Evolutionary conservation across 2,797 vertebrate species (phyloP).

Genomic region (Microhierax caerulescens): DNA sequence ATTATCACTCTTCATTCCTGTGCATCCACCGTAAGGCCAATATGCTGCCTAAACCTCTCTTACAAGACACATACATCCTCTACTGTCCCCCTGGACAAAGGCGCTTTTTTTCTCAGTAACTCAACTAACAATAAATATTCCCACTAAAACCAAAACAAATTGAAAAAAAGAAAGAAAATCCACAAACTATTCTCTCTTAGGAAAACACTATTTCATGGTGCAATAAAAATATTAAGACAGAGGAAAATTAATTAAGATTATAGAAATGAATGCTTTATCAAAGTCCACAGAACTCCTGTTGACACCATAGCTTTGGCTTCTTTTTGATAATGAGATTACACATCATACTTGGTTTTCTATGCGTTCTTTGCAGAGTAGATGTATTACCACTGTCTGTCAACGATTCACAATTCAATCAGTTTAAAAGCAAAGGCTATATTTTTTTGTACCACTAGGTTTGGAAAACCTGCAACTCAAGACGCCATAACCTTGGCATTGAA

Average conservation of each 20-base stretch:
- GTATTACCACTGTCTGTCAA: not conserved
- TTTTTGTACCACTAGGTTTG: not conserved
- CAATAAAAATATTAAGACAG: not conserved
- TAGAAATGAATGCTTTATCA: conserved; percentile 36
- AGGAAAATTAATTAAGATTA: conserved; percentile 47
- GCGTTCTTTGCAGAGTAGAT: not conserved
- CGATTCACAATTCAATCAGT: not conserved
- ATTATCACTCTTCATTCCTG: not conserved
- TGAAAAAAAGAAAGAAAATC: not conserved
- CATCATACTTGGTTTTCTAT: not conserved
- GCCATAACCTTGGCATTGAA: not conserved
- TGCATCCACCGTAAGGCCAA: not conserved
- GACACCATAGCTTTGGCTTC: conserved; percentile 38
- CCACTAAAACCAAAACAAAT: not conserved
- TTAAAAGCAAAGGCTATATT: not conserved
- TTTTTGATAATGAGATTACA: conserved; percentile 43
- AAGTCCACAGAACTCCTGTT: not conserved
- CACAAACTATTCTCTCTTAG: not conserved
- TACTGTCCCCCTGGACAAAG: not conserved
- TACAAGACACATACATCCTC: not conserved
- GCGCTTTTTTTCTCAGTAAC: not conserved
- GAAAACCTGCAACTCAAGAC: not conserved
- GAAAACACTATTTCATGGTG: not conserved
- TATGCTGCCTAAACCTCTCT: not conserved
- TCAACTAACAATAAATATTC: not conserved